Conservation (phyloP, 2,113 vertebrate species). For the Rhipidura dahli region DNA sequence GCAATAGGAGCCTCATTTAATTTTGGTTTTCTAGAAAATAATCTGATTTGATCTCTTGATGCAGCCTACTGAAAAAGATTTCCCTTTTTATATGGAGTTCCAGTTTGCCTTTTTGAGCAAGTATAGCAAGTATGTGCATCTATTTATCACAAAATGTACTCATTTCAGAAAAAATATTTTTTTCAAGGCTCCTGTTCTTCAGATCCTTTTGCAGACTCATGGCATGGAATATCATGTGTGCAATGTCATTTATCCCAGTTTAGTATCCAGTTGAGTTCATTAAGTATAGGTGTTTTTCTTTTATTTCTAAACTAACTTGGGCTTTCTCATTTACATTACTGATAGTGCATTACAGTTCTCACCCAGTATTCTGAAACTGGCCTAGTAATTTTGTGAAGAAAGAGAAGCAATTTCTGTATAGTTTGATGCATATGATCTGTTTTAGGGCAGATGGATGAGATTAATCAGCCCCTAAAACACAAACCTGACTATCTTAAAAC, state of each 20-base stretch:
- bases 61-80: background rate
- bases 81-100: background rate
- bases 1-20: background rate
- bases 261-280: background rate
- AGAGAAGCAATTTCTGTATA: background rate
- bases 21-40: background rate
- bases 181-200: background rate
- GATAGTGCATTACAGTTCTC: background rate
- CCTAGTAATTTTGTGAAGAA: background rate
- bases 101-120: fast-evolving
- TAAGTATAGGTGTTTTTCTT: background rate
- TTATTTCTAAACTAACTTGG: background rate
- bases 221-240: background rate
- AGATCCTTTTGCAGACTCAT: background rate
- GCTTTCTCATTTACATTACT: background rate
- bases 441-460: background rate
- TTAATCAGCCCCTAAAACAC: background rate
- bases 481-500: background rate
- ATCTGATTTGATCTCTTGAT: background rate
- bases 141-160: background rate
- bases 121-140: background rate
- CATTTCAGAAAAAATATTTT: background rate
- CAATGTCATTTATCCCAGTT: background rate
- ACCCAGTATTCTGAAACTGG: background rate
- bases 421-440: background rate